A percentile compares a stretch with the other conserved stretches of the same genome.
phyloP scores from a whole-genome alignment of 2,888 invertebrate genomes.

The Drosophila formosana region DNA sequence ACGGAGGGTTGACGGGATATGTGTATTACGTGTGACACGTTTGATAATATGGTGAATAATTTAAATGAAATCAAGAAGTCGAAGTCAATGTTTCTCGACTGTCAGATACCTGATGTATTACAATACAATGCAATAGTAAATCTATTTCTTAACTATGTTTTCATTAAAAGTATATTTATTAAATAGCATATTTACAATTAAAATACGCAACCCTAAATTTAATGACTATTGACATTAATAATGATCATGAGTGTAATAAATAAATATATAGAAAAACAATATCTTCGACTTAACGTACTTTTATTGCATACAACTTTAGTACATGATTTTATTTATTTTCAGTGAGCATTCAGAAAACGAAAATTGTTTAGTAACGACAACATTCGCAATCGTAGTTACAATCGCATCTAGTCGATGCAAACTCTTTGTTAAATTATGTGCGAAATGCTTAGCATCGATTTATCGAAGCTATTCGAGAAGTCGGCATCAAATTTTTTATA shows the following conservation, averaged over 20 bases:
- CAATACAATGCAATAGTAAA: no score
- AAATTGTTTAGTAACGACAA: slow-evolving; percentile 36
- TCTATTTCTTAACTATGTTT: no score
- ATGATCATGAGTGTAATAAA: no score
- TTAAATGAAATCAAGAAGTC: slow-evolving; percentile 47
- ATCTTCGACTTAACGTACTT: no score
- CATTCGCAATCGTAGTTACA: slow-evolving; percentile 22
- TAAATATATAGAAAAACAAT: no score
- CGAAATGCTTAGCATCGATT: slow-evolving; percentile 66
- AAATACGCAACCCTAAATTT: no score
- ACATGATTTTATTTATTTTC: background rate
- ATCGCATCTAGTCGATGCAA: slow-evolving; percentile 40
- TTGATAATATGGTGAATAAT: slow-evolving; percentile 71
- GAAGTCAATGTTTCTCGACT: background rate
- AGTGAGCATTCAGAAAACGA: background rate
- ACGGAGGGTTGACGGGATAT: slow-evolving; percentile 14
- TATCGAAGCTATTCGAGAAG: slow-evolving; percentile 39
- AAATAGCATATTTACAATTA: no score
- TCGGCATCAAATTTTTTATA: slow-evolving; percentile 40
- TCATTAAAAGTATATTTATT: no score
- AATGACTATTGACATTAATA: no score
- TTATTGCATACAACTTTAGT: background rate
- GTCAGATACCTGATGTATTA: background rate
- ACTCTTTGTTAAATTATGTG: slow-evolving; percentile 72
- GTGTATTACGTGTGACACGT: slow-evolving; percentile 53